These are phyloP conservation scores for Rhinoderma darwinii DNA, from an alignment of 2,113 vertebrate genomes.

Conservation along the genomic window DNA sequence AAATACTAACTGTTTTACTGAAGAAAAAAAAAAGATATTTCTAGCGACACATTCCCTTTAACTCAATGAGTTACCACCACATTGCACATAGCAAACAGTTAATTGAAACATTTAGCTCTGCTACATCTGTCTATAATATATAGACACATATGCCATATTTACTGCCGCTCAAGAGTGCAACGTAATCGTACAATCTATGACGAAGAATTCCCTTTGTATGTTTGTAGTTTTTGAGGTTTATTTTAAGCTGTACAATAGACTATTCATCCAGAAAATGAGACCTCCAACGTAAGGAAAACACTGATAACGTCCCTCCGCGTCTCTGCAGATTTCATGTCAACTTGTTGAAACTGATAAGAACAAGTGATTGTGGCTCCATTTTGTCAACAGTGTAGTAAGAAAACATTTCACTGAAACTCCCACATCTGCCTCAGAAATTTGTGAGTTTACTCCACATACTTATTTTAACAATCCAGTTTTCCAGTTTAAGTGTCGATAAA, in stretches of 20 bases:
- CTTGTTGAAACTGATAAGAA: not conserved
- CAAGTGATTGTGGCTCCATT: not conserved
- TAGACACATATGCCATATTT: not conserved
- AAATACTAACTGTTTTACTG: too few species aligned
- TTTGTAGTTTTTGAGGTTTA: not conserved
- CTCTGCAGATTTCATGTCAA: slow-evolving; percentile 9
- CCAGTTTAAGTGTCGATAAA: too few species aligned
- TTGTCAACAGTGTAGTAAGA: not conserved
- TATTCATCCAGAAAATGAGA: slow-evolving; percentile 29
- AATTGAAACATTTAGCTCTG: not conserved
- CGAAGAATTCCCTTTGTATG: slow-evolving; percentile 14
- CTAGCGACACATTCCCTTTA: too few species aligned
- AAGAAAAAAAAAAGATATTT: too few species aligned
- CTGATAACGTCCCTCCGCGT: slow-evolving; percentile 16
- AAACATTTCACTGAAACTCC: not conserved
- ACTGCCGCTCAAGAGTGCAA: not conserved
- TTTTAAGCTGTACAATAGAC: slow-evolving; percentile 33
- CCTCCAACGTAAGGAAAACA: slow-evolving; percentile 9
- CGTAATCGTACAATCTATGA: not conserved
- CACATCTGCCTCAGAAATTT: not conserved
- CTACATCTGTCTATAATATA: not conserved
- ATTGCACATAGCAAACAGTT: too few species aligned
- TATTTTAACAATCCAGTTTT: too few species aligned
- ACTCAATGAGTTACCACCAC: too few species aligned
- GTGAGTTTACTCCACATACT: too few species aligned